Base-by-base conservation (phyloP, 2,888 invertebrate genomes). In the Sussaba pulchella region DNA sequence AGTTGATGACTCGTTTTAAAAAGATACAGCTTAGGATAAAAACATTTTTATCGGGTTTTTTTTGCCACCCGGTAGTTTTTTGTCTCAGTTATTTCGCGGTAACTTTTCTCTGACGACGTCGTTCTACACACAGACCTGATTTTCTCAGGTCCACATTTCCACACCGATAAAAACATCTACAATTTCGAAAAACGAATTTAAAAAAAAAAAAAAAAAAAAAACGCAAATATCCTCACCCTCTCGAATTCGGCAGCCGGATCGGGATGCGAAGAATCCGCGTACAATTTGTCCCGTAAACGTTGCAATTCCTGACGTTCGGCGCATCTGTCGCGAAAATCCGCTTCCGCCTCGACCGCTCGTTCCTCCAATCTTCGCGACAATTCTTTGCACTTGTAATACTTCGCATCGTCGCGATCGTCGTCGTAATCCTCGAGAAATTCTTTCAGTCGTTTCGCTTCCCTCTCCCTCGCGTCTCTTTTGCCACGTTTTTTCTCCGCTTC, bases 361-460 rank as follows among this genome's bases (percentile, higher is more conserved):
- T 98, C 98, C 41, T 97, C 96, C 74, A 99, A 94, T n/a, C 99
- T 95, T 81, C 97, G 95, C 91, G 97, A 96, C 84, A 99, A 93
- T 92, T 98, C 98, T 90, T 97, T 96, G 73, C 97, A 97, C 90
- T 97, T 98, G 94, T 99, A 99, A 93, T 97, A 99, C 93, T 99
- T 99, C 63, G 96, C 95, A 92, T 99, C 99, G 92, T 99, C 99
- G 69, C 98, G 94, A 92, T 99, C 99, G 92, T 99, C 99, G 90
- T 99, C 99, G 91, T 99, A 99, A 92, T 99, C 99, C 93, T 99
- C 99, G 2, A 99, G 94, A 93, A 99, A 99, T 93, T 99, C 98
- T 92, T 98, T 98, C 71, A 99, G 94, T 52, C 98, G 94, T 93
- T 98, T 97, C 0, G 98, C 99, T 93, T 99, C 99, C 78, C 96